Base-by-base conservation (phyloP, 2,113 vertebrate species). In the Pholis gunnellus region DNA sequence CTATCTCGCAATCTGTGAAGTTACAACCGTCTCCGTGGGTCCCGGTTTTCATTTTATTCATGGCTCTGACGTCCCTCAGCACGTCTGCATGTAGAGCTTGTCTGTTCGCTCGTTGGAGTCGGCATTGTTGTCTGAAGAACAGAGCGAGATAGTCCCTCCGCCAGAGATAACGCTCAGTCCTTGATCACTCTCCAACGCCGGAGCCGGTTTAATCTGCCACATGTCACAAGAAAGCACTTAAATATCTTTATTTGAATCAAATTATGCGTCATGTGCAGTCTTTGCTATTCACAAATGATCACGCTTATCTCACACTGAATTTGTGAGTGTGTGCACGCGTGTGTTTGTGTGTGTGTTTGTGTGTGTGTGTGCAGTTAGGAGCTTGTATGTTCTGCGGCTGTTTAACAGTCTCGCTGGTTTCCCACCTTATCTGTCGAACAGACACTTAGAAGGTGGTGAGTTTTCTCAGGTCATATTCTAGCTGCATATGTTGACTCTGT, bases 401-500 rank as follows among this genome's bases (percentile, higher is more conserved):
- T 89, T 89, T 64, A 84, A 88, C 85, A 79, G 63, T 72, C 85
- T 75, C 72, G n/a, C 74, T 76, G 70, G 72, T 54, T 80, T 86
- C 70, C 56, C 88, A 81, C 80, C 80, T 87, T 79, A 68, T 88
- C 81, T 69, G 86, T 61, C 22, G 20, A 57, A 38, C 44, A 63
- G 75, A 85, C 81, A 85, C 84, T 81, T 66, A 56, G 79, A 82
- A 83, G 89, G 88, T 82, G 92, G 81, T 81, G 87, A 81, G 77
- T 81, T 91, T 91, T 93, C 91, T 87, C 91, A 63, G 90, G 85
- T 88, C 89, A 91, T 91, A 92, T 91, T 91, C 91, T 89, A 90
- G 85, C 91, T 88, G 78, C 83, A 82, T 87, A 88, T 89, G 75
- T 88, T 83, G 80, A 36, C 89, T 90, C 59, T 91, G 92, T 92